Base-by-base conservation (phyloP, 2,797 vertebrate species). In the Gallinago stenura region DNA sequence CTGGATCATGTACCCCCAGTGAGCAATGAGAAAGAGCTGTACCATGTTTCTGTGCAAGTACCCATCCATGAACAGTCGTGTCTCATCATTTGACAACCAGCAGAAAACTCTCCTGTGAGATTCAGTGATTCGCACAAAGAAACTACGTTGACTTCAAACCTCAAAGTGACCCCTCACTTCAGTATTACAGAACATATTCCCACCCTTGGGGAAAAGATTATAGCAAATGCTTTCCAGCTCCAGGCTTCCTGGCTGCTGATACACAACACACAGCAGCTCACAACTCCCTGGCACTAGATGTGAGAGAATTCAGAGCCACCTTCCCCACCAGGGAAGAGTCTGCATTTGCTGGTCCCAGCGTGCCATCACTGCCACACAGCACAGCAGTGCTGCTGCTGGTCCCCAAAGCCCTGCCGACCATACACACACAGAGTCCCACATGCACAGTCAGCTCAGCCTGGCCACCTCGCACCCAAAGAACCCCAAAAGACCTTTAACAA, bases 381-480 rank as follows among this genome's bases (percentile, higher is more conserved):
- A 51, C 50, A 68, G 73, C 50, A 37, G 43, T 5, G 4, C 70
- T 10, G 51, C 14, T 30, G 64, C 62, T 56, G 68, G 2, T 21
- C 58, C 31, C 30, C 51, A 83, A 28, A 60, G 5, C 31, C 53
- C 69, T 54, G 50, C 77, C 43, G 50, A 45, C 28, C 20, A 4
- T 10, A 45, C 37, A 41, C 35, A 9, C 35, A 6, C 18, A 20
- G 6, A n/a, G 68, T 62, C 22, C 72, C 61, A 22, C 35, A 15
- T 0, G 0, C 75, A 37, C 30, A 10, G 24, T 1, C 56, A 62
- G 39, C 24, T 53, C 82, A 61, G 13, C 28, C 39, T 14, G 28
- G 62, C 21, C 43, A 12, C 8, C 50, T 58, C 15, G 0, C 15
- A 65, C 10, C 26, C 26, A 2, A 35, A 64, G 41, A 25, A 8